Conservation (phyloP, 2,888 invertebrate genomes). For the Heliconius erato region DNA sequence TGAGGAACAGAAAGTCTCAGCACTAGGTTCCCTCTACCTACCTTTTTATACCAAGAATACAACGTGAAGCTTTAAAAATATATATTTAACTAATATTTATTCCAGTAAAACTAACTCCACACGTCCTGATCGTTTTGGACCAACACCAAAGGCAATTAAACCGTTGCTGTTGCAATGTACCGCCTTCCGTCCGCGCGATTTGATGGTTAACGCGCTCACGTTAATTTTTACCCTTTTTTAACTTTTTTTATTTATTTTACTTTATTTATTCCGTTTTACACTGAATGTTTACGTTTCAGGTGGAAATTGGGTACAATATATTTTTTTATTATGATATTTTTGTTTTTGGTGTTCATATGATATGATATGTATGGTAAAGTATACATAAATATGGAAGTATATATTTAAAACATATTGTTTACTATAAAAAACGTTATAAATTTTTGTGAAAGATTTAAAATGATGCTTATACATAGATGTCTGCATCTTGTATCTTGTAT, state of each 20-base stretch:
- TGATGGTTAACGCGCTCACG: slow-evolving; percentile 43
- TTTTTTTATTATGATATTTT: background rate
- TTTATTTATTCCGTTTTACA: slow-evolving; percentile 3
- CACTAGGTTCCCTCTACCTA: no score
- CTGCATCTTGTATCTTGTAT: no score
- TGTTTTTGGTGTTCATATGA: no score
- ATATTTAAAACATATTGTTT: background rate
- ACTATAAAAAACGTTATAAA: no score
- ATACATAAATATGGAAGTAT: background rate
- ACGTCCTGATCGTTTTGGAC: slow-evolving; percentile 58
- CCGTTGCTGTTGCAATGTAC: slow-evolving; percentile 57
- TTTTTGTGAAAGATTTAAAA: no score
- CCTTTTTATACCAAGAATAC: no score
- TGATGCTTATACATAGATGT: no score
- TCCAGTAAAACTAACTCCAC: slow-evolving; percentile 37
- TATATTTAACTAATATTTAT: background rate
- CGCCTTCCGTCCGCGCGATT: slow-evolving; percentile 46
- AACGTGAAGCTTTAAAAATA: no score
- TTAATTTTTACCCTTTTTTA: slow-evolving; percentile 20
- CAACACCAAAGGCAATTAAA: slow-evolving; percentile 68
- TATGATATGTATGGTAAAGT: background rate
- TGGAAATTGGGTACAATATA: background rate
- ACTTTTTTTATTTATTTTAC: slow-evolving; percentile 6
- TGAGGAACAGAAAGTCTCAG: no score
- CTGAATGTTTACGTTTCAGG: slow-evolving; percentile 2